Conservation (phyloP, 37 sponge, comb jelly and placozoan species). For the Haliclona indistincta region DNA sequence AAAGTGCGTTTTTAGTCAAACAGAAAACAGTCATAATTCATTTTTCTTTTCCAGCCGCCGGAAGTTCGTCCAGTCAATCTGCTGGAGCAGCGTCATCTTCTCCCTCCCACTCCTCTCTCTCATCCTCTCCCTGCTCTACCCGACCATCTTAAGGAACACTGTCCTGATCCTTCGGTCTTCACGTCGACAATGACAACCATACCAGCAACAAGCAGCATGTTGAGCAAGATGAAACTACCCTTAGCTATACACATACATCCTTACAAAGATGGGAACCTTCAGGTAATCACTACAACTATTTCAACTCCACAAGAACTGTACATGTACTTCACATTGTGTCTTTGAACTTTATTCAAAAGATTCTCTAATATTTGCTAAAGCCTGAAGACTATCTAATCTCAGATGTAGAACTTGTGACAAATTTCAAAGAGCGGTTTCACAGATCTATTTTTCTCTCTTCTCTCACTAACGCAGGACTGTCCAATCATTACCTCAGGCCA, state of each 20-base stretch:
- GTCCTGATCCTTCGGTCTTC: constrained; percentile 74
- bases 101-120: constrained; percentile 46
- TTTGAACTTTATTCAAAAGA: too few species aligned
- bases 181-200: constrained; percentile 87
- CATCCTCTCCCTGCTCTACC: constrained; percentile 48
- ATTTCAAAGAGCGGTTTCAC: too few species aligned
- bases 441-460: too few species aligned
- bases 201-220: constrained; percentile 75
- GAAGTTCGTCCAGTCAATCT: constrained; percentile 72
- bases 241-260: constrained; percentile 94
- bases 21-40: too few species aligned
- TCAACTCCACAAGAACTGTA: too few species aligned
- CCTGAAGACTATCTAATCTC: too few species aligned
- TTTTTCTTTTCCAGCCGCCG: constrained; percentile 21
- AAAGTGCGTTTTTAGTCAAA: too few species aligned
- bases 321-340: too few species aligned
- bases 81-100: constrained; percentile 65
- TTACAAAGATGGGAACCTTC: constrained; percentile 62
- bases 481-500: constrained; percentile 69
- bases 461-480: constrained; percentile 66
- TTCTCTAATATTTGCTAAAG: too few species aligned
- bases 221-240: constrained; percentile 87
- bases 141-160: constrained; percentile 17
- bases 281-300: too few species aligned
- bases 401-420: too few species aligned